Percentiles rank a stretch among this genome's conserved stretches.
These are phyloP conservation scores for Phoenicopterus ruber DNA, from an alignment of 2,113 vertebrate species.

Conservation along the genomic window DNA sequence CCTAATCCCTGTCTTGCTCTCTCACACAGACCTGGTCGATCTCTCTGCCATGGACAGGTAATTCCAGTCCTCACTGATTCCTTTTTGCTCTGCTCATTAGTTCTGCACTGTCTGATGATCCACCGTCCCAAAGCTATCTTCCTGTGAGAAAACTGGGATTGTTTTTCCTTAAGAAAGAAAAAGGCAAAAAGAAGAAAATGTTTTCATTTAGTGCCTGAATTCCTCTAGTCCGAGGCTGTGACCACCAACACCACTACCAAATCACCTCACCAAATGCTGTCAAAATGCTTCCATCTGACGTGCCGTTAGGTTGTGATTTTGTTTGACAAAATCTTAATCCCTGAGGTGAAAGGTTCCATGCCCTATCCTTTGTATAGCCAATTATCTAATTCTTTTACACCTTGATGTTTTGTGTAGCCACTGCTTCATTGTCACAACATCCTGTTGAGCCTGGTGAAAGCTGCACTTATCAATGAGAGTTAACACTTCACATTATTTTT, in stretches of 20 bases:
- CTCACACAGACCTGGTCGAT: background rate
- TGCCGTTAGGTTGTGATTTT: background rate
- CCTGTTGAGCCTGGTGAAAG: background rate
- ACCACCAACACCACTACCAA: background rate
- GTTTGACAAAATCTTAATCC: background rate
- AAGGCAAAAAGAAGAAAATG: background rate
- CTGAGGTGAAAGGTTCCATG: background rate
- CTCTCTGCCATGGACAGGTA: background rate
- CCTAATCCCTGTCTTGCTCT: background rate
- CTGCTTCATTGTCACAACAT: background rate
- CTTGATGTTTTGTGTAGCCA: background rate
- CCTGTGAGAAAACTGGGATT: background rate
- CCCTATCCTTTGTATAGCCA: background rate
- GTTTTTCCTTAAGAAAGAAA: background rate
- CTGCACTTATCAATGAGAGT: background rate
- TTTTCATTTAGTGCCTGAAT: background rate
- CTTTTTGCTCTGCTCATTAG: background rate
- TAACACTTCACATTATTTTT: background rate
- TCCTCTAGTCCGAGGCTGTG: background rate
- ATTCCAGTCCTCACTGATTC: background rate
- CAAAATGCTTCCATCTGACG: background rate
- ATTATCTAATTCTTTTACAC: background rate
- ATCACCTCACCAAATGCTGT: background rate
- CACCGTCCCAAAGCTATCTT: background rate
- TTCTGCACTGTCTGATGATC: background rate